Percentiles rank a stretch among this genome's conserved stretches.
Evolutionary conservation across 2,113 vertebrate genomes (phyloP).

Genomic region (Pantherophis guttatus): DNA sequence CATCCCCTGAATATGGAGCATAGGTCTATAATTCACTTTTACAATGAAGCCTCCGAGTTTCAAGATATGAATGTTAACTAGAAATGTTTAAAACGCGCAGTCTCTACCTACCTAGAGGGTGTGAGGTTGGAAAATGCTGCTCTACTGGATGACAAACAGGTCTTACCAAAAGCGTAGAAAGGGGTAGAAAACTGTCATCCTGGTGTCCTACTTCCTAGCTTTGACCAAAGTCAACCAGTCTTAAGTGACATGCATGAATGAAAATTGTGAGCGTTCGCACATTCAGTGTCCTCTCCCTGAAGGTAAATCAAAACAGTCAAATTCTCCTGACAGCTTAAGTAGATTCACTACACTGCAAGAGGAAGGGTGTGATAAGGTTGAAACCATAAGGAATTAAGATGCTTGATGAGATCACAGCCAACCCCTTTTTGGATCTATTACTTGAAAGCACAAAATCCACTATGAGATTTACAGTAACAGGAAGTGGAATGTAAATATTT

Average conservation of each 20-base stretch:
- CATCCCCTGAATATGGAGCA: background rate
- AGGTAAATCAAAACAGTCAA: slow-evolving; percentile 17
- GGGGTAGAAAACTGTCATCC: background rate
- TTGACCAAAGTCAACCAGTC: background rate
- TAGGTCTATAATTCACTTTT: background rate
- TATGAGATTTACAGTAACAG: background rate
- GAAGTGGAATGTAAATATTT: background rate
- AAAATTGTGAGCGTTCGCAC: background rate
- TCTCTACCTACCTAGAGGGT: background rate
- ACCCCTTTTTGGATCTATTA: background rate
- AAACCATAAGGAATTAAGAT: background rate
- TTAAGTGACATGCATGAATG: background rate
- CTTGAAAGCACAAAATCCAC: background rate
- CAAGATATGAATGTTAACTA: background rate
- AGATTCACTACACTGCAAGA: background rate
- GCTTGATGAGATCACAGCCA: background rate
- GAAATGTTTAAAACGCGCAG: background rate
- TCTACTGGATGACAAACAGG: background rate
- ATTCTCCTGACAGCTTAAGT: background rate
- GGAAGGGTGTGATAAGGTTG: background rate
- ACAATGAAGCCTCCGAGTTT: background rate
- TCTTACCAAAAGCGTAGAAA: background rate
- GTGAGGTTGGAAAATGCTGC: background rate
- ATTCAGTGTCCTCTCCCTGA: background rate
- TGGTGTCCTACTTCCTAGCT: background rate